Base-by-base conservation (phyloP, 2,113 vertebrate genomes). In the Actinemys pallida region DNA sequence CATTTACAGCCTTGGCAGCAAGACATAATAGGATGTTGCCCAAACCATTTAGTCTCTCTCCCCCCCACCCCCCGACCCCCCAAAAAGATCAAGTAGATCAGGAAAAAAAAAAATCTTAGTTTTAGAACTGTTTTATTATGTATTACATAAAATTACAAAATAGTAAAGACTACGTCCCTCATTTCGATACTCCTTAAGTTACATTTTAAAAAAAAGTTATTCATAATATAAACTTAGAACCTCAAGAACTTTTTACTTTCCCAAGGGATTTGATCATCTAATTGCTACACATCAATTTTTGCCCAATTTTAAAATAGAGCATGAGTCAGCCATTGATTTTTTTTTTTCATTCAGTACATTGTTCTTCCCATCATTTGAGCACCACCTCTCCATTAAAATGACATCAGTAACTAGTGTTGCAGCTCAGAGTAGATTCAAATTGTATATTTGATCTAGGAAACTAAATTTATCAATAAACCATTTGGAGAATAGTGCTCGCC, bases 1-100 rank as follows among this genome's bases (percentile, higher is more conserved):
- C 24, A 76, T 45, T 39, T 45, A 76, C 20, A 39, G 4, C 39
- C 42, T 76, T 25, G 72, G n/a, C 72, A 76, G 45, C 20, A 45
- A 76, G 11, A 76, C 22, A 5, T 24, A 75, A 45, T 45, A 39
- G 6, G 22, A 76, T 7, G 22, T 14, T 25, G 22, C 10, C 22
- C 24, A 24, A 45, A 24, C 39, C 39, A 45, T 76, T 45, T 6
- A 22, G 5, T 25, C 10, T 45, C 22, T 5, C 53, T 7, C 3
- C 7, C 19, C 19, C 1, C 2, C 49, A 11, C 1, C 3, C 7
- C 53, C 2, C 2, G 9, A 49, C 53, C 2, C 2, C 49, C 10
- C 5, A 14, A 62, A 13, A 29, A 62, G 13, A 62, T 31, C 27
- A 62, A 29, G 29, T 13, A 62, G 57, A 6, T 29, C 57, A 62